A percentile compares a stretch with the other conserved stretches of the same genome.
These are phyloP conservation scores for Exephanes ischioxanthus DNA, from an alignment of 2,888 invertebrate species.

Conservation along the genomic window DNA sequence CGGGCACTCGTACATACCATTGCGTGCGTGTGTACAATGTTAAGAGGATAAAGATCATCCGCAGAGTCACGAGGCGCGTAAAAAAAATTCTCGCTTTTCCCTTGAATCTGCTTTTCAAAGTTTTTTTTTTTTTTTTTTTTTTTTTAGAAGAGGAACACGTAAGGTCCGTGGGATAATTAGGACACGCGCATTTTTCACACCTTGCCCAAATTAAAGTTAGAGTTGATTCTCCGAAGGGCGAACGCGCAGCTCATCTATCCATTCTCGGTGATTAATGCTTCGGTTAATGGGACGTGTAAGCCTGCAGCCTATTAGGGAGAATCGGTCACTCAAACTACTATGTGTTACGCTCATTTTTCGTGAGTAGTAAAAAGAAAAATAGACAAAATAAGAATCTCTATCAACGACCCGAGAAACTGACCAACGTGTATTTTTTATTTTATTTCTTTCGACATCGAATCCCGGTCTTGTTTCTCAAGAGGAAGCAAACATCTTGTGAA, in stretches of 20 bases:
- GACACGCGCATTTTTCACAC: slow-evolving; percentile 17
- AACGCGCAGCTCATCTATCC: slow-evolving; percentile 11
- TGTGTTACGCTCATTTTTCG: not conserved
- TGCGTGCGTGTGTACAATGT: not conserved
- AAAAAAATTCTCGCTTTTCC: not conserved
- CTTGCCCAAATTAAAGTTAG: not conserved
- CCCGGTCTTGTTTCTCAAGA: slow-evolving; percentile 6
- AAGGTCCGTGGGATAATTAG: not conserved
- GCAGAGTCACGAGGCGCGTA: not conserved
- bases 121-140: not conserved
- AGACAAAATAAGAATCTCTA: not conserved
- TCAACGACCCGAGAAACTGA: not conserved
- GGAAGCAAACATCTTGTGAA: slow-evolving; percentile 50
- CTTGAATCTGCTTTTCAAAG: not conserved
- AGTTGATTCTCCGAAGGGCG: not conserved
- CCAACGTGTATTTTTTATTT: not conserved
- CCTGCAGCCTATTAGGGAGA: not conserved
- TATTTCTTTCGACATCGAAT: not conserved
- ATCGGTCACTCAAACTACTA: slow-evolving; percentile 13
- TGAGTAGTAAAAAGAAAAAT: not conserved
- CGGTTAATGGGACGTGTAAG: not conserved
- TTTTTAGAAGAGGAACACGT: not conserved
- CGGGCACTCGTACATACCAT: slow-evolving; percentile 29
- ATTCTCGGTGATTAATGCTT: slow-evolving; percentile 41
- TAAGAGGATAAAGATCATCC: slow-evolving; percentile 12